Percentiles rank a stretch among this genome's conserved stretches.
Conservation (phyloP, 2,113 vertebrate genomes). For the Campylomormyrus tamandua region DNA sequence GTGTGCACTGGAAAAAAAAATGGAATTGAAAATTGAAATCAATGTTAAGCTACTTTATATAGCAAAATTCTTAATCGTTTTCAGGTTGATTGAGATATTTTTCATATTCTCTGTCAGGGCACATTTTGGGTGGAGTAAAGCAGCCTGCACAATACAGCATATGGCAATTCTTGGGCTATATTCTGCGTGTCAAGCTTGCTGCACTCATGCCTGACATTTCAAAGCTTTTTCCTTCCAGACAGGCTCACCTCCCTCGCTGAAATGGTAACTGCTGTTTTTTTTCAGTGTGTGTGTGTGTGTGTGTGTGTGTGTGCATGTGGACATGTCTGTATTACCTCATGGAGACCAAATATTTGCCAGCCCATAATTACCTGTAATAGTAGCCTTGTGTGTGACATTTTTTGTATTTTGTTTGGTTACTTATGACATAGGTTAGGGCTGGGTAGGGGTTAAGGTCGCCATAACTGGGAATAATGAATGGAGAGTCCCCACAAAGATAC, state of each 20-base stretch:
- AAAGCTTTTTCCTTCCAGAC: background rate
- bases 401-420: background rate
- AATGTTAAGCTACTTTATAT: background rate
- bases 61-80: background rate
- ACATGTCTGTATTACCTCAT: background rate
- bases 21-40: background rate
- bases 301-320: background rate
- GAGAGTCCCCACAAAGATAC: background rate
- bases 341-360: background rate
- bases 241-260: background rate
- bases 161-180: background rate
- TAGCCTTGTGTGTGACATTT: background rate
- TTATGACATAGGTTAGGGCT: background rate
- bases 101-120: background rate
- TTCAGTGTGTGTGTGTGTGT: background rate
- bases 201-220: background rate
- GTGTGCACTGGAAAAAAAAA: background rate
- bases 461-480: background rate
- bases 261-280: background rate
- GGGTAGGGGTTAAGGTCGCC: background rate
- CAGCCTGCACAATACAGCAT: background rate
- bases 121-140: background rate
- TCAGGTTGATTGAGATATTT: background rate
- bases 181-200: background rate
- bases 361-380: background rate